Conservation (phyloP, 1,140 invertebrate species). For the Spodoptera litura region DNA sequence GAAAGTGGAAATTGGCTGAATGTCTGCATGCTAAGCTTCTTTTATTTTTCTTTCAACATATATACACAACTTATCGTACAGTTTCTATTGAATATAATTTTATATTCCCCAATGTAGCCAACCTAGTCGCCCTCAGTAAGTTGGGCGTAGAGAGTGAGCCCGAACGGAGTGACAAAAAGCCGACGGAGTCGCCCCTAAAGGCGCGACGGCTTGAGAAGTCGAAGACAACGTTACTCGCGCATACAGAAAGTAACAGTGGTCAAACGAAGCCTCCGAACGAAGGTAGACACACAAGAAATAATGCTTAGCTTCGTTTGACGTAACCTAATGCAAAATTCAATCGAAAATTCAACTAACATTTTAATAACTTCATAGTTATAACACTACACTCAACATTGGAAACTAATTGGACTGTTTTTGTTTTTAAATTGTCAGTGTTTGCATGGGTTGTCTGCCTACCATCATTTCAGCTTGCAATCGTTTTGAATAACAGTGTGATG, state of each 20-base stretch:
- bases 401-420: slow-evolving; percentile 57
- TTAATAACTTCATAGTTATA: slow-evolving; percentile 56
- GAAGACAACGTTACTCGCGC: slow-evolving; percentile 82
- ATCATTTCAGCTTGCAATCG: slow-evolving; percentile 45
- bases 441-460: slow-evolving; percentile 78
- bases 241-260: slow-evolving; percentile 83
- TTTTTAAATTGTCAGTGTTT: slow-evolving; percentile 68
- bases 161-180: slow-evolving; percentile 79
- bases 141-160: slow-evolving; percentile 82
- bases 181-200: slow-evolving; percentile 79
- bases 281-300: slow-evolving; percentile 77
- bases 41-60: slow-evolving; percentile 55
- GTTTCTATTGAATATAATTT: slow-evolving; percentile 55
- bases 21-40: slow-evolving; percentile 79
- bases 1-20: slow-evolving; percentile 71
- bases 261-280: slow-evolving; percentile 80
- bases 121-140: slow-evolving; percentile 84
- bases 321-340: slow-evolving; percentile 77
- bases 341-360: slow-evolving; percentile 59
- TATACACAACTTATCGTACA: slow-evolving; percentile 50
- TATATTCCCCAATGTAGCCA: slow-evolving; percentile 77
- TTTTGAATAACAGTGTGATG: slow-evolving; percentile 2
- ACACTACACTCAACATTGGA: slow-evolving; percentile 48
- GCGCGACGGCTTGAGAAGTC: slow-evolving; percentile 80
- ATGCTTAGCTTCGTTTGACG: slow-evolving; percentile 84